These are phyloP conservation scores for Tragelaphus scriptus DNA, from an alignment of 2,113 vertebrate species.

Conservation along the genomic window DNA sequence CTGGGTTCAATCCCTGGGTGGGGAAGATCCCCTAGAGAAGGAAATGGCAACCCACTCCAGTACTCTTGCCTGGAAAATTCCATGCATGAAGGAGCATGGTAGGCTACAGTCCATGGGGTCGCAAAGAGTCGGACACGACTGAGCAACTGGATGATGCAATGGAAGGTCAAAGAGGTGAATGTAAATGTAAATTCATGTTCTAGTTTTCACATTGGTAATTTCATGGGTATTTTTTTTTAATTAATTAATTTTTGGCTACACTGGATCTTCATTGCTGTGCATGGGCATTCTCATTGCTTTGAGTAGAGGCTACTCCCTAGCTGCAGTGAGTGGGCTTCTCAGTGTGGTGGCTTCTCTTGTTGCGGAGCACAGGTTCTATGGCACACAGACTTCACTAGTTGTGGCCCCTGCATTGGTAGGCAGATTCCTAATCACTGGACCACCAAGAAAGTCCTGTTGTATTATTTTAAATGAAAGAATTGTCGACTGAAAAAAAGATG, in stretches of 20 bases:
- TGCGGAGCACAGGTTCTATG: neutral
- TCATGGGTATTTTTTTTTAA: neutral
- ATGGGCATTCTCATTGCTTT: neutral
- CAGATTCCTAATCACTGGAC: neutral
- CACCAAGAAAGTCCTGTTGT: neutral
- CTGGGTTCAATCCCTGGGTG: no score
- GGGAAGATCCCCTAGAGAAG: no score
- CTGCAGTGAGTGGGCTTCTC: neutral
- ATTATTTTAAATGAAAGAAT: neutral
- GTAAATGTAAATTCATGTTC: neutral
- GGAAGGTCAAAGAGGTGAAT: neutral
- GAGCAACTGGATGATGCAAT: neutral
- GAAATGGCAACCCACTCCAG: no score
- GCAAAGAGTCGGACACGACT: no score
- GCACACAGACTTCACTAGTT: neutral
- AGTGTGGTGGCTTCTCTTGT: neutral
- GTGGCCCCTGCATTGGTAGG: neutral
- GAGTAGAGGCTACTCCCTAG: neutral
- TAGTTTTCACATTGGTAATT: neutral
- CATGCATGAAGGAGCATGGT: no score
- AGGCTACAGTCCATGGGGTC: no score
- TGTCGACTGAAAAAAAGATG: neutral
- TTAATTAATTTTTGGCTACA: neutral
- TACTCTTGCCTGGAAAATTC: no score
- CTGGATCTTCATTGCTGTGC: neutral